Conservation (phyloP, 2,797 vertebrate species). For the Darevskia mixta region DNA sequence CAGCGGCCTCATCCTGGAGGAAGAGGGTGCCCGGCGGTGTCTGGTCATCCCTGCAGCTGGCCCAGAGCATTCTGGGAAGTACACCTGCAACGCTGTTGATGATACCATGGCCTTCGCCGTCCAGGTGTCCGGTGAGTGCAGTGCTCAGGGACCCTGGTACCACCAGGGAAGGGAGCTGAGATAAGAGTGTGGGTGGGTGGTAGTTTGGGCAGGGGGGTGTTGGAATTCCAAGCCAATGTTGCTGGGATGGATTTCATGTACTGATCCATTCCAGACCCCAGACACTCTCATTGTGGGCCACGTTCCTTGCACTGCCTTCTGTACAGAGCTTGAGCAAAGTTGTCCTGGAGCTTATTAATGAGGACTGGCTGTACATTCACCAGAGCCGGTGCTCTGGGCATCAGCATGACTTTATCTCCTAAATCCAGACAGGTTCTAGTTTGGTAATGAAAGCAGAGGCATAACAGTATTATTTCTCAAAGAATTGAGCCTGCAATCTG, state of each 20-base stretch:
- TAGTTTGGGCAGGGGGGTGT: not conserved
- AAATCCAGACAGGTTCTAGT: not conserved
- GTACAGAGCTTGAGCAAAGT: slow-evolving; percentile 42
- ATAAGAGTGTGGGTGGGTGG: not conserved
- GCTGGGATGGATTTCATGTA: not conserved
- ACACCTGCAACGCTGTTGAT: slow-evolving; percentile 84
- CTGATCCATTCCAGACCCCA: not conserved
- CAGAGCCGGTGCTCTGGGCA: not conserved
- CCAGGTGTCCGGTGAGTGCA: slow-evolving; percentile 87
- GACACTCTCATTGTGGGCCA: not conserved
- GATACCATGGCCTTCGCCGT: slow-evolving; percentile 89
- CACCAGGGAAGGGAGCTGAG: slow-evolving; percentile 9
- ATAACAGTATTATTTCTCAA: not conserved
- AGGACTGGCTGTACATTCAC: not conserved
- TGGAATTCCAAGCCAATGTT: not conserved
- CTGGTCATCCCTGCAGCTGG: slow-evolving; percentile 83
- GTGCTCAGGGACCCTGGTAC: not conserved
- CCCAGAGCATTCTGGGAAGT: slow-evolving; percentile 87
- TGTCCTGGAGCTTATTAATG: slow-evolving; percentile 54
- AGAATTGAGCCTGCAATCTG: not conserved
- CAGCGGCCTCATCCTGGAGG: slow-evolving; percentile 84
- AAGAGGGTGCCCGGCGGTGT: slow-evolving; percentile 83
- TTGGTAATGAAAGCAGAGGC: not conserved
- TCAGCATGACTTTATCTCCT: not conserved
- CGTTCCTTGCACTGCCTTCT: slow-evolving; percentile 40